phyloP scores from a whole-genome alignment of 2,797 vertebrate genomes.

The Lepus oiostolus region DNA sequence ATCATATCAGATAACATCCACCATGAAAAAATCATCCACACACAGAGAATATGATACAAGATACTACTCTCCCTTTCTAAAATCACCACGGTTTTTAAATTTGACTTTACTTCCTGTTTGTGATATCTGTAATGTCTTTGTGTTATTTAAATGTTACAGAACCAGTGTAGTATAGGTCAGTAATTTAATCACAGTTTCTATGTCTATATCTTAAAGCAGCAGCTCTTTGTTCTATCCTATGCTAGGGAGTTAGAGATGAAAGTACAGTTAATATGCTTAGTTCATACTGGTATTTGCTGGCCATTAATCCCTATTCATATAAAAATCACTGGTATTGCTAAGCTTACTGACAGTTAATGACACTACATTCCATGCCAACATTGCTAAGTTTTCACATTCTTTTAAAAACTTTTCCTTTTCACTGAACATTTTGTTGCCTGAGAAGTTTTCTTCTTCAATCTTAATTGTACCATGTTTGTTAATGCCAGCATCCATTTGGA shows the following conservation, averaged over 20 bases:
- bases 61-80: neutral
- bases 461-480: neutral
- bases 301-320: neutral
- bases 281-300: neutral
- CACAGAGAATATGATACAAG: neutral
- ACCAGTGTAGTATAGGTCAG: neutral
- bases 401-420: neutral
- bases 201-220: neutral
- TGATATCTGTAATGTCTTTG: neutral
- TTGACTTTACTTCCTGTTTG: neutral
- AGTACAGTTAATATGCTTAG: neutral
- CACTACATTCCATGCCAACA: neutral
- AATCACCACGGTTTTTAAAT: neutral
- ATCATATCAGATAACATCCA: neutral
- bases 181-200: neutral
- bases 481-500: neutral
- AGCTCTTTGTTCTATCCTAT: neutral
- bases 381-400: neutral
- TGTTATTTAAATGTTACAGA: neutral
- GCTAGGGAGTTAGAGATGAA: neutral
- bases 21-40: neutral
- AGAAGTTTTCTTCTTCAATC: neutral
- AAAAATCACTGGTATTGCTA: neutral
- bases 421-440: neutral
- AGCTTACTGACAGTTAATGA: neutral